Percentiles rank a stretch among this genome's conserved stretches.
Evolutionary conservation across 64 coral and sea anemone species (phyloP).

Genomic region (Exaiptasia diaphana): DNA sequence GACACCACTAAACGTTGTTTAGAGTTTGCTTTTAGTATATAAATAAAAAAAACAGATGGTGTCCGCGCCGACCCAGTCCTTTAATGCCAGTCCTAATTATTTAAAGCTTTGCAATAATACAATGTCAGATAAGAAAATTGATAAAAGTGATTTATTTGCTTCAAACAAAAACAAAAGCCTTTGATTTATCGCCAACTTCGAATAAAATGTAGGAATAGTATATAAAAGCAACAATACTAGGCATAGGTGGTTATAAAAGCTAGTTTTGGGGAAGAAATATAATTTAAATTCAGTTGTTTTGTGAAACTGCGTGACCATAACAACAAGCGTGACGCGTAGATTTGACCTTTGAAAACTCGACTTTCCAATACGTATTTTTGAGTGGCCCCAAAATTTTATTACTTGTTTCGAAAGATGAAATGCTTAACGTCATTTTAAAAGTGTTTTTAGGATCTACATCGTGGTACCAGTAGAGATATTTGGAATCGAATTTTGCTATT

Average conservation of each 20-base stretch:
- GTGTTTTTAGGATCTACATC: background rate
- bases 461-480: background rate
- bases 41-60: no score
- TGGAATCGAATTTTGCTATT: background rate
- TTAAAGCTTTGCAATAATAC: no score
- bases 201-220: background rate
- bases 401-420: background rate
- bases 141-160: no score
- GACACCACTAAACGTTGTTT: no score
- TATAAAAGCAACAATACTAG: background rate
- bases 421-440: background rate
- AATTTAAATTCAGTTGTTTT: no score
- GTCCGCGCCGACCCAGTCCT: no score
- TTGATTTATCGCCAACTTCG: background rate
- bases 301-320: background rate
- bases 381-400: conserved; percentile 4
- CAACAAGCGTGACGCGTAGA: background rate
- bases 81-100: no score
- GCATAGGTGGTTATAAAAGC: background rate
- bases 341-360: background rate
- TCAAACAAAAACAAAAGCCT: no score
- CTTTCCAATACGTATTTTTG: background rate
- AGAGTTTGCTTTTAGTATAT: no score
- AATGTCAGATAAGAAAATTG: no score
- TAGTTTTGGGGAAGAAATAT: background rate